phyloP scores from a whole-genome alignment of 2,113 vertebrate species.

The Holacanthus passer region DNA sequence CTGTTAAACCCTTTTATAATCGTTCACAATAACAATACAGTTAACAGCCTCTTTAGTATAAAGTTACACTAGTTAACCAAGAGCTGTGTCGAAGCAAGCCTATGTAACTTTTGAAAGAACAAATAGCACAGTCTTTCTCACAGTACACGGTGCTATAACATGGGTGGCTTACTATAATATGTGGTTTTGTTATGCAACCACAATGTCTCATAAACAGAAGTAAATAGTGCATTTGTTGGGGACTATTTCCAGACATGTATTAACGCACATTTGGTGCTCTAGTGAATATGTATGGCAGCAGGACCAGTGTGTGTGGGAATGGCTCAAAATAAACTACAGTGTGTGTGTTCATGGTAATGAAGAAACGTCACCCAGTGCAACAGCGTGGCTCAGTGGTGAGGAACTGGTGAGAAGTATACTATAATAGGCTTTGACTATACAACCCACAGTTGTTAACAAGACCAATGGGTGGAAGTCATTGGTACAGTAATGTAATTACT shows the following conservation, averaged over 20 bases:
- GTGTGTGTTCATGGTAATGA: conserved; percentile 6
- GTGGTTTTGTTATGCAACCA: conserved; percentile 8
- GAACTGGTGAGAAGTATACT: not conserved
- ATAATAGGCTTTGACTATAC: conserved; percentile 13
- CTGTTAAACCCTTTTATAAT: not conserved
- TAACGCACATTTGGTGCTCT: conserved; percentile 26
- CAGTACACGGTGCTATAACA: not conserved
- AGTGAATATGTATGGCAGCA: conserved; percentile 26
- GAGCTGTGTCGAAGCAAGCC: not conserved
- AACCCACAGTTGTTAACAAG: conserved; percentile 2
- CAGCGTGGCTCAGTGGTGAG: conserved; percentile 16
- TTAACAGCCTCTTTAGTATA: not conserved
- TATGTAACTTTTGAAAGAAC: not conserved
- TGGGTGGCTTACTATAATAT: conserved; percentile 12
- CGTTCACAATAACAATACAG: not conserved
- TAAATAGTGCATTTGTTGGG: conserved; percentile 15
- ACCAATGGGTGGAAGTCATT: conserved; percentile 4
- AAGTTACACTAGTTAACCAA: not conserved
- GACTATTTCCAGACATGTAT: conserved; percentile 33
- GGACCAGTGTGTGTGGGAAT: conserved; percentile 3
- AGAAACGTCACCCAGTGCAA: conserved; percentile 20
- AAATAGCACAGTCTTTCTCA: not conserved
- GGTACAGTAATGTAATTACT: conserved; percentile 1
- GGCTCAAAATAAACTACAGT: conserved; percentile 27
- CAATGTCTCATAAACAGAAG: not conserved